phyloP scores from a whole-genome alignment of 2,113 vertebrate genomes.

The Rana temporaria region DNA sequence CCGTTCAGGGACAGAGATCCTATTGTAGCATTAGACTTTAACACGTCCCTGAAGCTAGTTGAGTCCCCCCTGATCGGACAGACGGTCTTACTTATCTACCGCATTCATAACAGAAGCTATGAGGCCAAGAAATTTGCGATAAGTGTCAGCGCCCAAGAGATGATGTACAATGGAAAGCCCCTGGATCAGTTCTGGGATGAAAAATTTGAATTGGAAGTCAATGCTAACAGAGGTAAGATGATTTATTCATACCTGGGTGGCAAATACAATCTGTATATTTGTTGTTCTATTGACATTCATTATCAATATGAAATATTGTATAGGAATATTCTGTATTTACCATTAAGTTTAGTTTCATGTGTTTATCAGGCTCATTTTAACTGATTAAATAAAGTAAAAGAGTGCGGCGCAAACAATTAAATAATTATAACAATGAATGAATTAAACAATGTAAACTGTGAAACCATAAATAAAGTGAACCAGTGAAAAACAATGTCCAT shows the following conservation, averaged over 20 bases:
- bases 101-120: conserved; percentile 4
- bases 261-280: too few relatives aligned
- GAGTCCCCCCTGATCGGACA: conserved; percentile 40
- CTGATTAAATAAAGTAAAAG: too few relatives aligned
- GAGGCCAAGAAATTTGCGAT: background rate
- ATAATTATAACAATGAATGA: too few relatives aligned
- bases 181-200: conserved; percentile 43
- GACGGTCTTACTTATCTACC: conserved; percentile 15
- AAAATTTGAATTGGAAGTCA: background rate
- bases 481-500: too few relatives aligned
- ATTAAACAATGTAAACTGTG: too few relatives aligned
- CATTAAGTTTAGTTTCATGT: too few relatives aligned
- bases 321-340: too few relatives aligned
- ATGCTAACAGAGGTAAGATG: conserved; percentile 21
- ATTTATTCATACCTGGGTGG: background rate
- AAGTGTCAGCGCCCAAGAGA: conserved; percentile 19
- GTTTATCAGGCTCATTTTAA: too few relatives aligned
- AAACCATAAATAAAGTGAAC: too few relatives aligned
- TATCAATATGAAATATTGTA: too few relatives aligned
- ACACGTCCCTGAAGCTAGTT: conserved; percentile 21
- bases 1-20: background rate
- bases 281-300: too few relatives aligned
- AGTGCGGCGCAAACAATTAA: too few relatives aligned
- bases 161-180: conserved; percentile 45
- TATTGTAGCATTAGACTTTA: conserved; percentile 25